Evolutionary conservation across 2,113 vertebrate genomes (phyloP), one percentile per base, ranked within the genome.

Genomic region (Natator depressus): DNA sequence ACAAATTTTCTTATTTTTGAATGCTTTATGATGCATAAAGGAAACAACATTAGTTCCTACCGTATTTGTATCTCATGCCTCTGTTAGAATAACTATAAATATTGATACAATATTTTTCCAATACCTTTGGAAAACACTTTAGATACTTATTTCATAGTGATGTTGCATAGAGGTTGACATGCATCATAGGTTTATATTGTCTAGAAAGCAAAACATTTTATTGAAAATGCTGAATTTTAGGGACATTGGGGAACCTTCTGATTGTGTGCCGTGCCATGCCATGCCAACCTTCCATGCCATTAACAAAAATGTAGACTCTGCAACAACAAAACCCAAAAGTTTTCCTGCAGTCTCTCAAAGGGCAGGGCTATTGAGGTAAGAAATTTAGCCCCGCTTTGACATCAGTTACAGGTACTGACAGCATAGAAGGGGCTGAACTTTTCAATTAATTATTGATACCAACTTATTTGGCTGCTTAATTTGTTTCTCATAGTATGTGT

Each of bases 401-500:
- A 51, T 14, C 14, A 0, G 4, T 29, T 12, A 1, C 57, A n/a
- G 80, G 49, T 59, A 80, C 46, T 4, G 0, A 1, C 1, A 31
- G 20, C 14, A 35, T 16, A 51, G 10, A 54, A 53, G 69, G 19
- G n/a, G 25, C 22, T 31, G 85, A 87, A 87, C 42, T 59, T 87
- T 87, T 27, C 51, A 11, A 17, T 78, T 87, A 24, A 50, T 65
- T 69, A 29, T 85, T 50, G 22, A 51, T 47, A 3, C 38, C 47
- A 47, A 0, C 35, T 8, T 38, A 11, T 38, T 38, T 69, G 57
- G 31, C 9, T 13, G 29, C 16, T 80, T 80, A 31, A 59, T n/a
- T 47, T 27, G 1, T 82, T 90, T 80, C n/a, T 12, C 0, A 0
- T 10, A 46, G 19, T 0, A 1, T 59, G 1, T 17, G 38, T 7